Evolutionary conservation across 2,888 invertebrate species (phyloP).

Genomic region (Stratiomys singularior): DNA sequence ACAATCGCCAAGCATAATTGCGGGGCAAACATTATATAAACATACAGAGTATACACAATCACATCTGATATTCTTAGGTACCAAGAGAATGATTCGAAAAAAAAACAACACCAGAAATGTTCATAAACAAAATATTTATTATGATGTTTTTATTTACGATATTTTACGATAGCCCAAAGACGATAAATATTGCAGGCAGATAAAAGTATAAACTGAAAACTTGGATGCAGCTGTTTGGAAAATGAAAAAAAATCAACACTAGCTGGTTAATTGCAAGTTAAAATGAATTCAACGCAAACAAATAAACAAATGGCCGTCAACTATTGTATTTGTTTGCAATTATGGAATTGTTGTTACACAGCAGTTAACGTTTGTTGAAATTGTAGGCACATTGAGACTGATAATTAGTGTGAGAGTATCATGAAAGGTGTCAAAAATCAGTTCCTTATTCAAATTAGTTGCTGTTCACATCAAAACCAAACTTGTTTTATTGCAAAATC

Average conservation of each 20-base stretch:
- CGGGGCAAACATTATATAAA: too few species aligned
- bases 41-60: too few species aligned
- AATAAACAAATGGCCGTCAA: conserved; percentile 12
- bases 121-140: neutral
- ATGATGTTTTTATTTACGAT: conserved; percentile 12
- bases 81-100: neutral
- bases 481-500: too few species aligned
- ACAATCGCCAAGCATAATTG: too few species aligned
- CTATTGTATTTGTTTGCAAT: conserved; percentile 17
- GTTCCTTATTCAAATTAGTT: too few species aligned
- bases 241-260: conserved; percentile 19
- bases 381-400: neutral
- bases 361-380: neutral
- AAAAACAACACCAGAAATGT: neutral
- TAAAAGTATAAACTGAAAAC: neutral
- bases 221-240: conserved; percentile 9
- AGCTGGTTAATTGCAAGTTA: conserved; percentile 20
- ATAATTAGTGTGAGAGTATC: too few species aligned
- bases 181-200: neutral
- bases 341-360: neutral
- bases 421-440: too few species aligned
- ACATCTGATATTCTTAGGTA: too few species aligned
- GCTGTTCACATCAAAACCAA: too few species aligned
- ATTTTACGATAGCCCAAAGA: conserved; percentile 20
- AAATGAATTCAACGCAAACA: conserved; percentile 6